Base-by-base conservation (phyloP, 2,888 invertebrate genomes). In the Dendrolimus pini region DNA sequence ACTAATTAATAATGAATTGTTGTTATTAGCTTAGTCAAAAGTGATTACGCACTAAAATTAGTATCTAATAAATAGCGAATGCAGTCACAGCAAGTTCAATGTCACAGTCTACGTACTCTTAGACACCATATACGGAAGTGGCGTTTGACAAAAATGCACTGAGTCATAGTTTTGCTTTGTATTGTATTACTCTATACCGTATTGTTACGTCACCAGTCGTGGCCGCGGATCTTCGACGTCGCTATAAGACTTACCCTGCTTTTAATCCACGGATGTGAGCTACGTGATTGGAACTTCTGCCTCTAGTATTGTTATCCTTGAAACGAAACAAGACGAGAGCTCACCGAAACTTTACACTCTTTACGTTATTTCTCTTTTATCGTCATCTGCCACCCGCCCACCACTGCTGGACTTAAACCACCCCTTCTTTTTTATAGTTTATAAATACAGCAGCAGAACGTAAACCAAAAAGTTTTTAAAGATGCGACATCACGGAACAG, bases 241-340 rank as follows among this genome's bases (percentile, higher is more conserved):
- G 61, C 56, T 42, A 58, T 54, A 60, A 59, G 54, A 55, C 54
- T 58, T 72, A 68, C 71, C 69, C 70, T 71, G 69, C 65, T 63
- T 58, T 59, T 63, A 61, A 63, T 65, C 62, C 62, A 63, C 72
- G 75, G 78, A 80, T 74, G 72, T 70, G 56, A 59, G 58, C 57
- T 70, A 77, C 78, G 78, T 80, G 77, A 65, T 65, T 66, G 53
- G 71, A 64, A 66, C 65, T 8, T 10, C 47, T 47, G 12, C 30
- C 6, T 30, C 6, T 30, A 30, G 30, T 6, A 30, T 30, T 30
- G 30, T 30, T 30, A 3, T 9, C 8, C 8, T 47, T 9, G 47
- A 47, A 47, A 6, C 12, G 47, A 47, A 47, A 30, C 30, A 18
- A 18, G 18, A 18, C 2, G 3, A 18, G 18, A 18, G 18, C 18